A percentile compares a stretch with the other conserved stretches of the same genome.
Conservation (phyloP, 2,113 vertebrate species). For the Struthidea cinerea region DNA sequence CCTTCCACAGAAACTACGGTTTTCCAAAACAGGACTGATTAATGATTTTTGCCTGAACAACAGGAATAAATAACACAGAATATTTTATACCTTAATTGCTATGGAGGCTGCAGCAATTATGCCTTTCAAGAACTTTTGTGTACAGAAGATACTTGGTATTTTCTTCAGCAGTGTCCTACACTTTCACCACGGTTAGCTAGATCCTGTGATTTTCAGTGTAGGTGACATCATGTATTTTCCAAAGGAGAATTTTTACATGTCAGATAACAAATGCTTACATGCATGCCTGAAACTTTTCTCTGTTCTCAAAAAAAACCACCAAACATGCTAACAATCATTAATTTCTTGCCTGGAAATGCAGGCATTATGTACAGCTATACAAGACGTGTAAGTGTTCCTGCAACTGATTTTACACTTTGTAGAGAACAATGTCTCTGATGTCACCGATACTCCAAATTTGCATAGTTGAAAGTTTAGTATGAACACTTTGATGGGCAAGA, state of each 20-base stretch:
- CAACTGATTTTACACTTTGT: neutral
- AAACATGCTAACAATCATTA: neutral
- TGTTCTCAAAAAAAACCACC: neutral
- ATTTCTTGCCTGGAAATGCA: neutral
- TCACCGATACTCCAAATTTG: neutral
- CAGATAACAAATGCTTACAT: neutral
- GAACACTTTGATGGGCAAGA: neutral
- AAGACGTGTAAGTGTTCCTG: neutral
- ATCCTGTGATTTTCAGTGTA: neutral
- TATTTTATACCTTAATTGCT: neutral
- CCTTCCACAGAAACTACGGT: neutral
- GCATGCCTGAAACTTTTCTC: neutral
- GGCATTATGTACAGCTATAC: neutral
- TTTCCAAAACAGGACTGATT: neutral
- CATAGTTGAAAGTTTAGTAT: neutral
- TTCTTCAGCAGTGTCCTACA: neutral
- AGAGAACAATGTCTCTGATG: neutral
- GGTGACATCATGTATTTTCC: neutral
- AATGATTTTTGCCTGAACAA: neutral
- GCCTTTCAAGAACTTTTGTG: neutral
- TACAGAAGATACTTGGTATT: neutral
- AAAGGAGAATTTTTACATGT: neutral
- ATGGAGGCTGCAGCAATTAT: neutral
- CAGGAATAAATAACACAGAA: neutral
- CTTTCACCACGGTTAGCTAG: neutral